phyloP scores from a whole-genome alignment of 2,888 invertebrate species.

The Mythimna loreyi region DNA sequence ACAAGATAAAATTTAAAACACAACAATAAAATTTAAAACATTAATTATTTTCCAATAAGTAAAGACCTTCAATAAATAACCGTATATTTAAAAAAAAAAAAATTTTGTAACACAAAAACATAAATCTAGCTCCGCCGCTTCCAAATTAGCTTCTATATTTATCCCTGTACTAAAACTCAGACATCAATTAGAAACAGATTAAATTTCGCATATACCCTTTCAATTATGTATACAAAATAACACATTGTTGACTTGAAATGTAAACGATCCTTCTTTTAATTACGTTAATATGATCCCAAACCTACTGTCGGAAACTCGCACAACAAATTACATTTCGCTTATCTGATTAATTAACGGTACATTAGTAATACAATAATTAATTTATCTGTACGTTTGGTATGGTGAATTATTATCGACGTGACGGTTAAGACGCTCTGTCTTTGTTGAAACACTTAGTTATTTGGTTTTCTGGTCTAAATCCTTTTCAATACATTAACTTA shows the following conservation, averaged over 20 bases:
- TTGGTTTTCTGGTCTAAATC: no score
- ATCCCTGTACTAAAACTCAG: neutral
- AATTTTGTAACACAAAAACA: no score
- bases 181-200: slow-evolving; percentile 14
- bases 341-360: slow-evolving; percentile 40
- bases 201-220: slow-evolving; percentile 27
- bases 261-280: slow-evolving; percentile 40
- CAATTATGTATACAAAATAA: slow-evolving; percentile 25
- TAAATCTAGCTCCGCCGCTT: no score
- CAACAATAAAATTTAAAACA: no score
- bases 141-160: neutral
- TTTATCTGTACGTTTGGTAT: neutral
- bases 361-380: slow-evolving; percentile 28
- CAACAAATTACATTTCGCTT: slow-evolving; percentile 44
- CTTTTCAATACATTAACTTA: no score
- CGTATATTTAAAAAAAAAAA: no score
- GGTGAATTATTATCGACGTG: neutral
- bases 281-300: slow-evolving; percentile 35
- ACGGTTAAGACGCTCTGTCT: neutral
- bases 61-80: no score
- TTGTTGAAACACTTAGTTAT: no score
- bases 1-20: no score
- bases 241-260: slow-evolving; percentile 25
- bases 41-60: no score
- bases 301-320: slow-evolving; percentile 20